These are phyloP conservation scores for Lepisosteus oculatus DNA, from an alignment of 2,113 vertebrate genomes.

Conservation along the genomic window DNA sequence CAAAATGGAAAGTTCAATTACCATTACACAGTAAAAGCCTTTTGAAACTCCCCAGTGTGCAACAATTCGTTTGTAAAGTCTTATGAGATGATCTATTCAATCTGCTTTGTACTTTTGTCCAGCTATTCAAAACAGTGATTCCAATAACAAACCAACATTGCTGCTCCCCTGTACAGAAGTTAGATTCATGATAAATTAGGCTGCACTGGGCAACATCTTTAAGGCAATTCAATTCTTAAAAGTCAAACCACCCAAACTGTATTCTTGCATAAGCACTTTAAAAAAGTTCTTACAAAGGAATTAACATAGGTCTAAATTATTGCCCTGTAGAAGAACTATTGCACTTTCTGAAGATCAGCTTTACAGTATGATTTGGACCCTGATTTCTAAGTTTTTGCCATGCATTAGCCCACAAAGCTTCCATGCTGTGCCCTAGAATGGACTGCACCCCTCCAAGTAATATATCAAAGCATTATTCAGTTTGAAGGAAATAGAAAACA, in stretches of 20 bases:
- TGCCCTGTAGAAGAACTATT: not conserved
- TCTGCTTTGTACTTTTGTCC: no score
- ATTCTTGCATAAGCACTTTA: not conserved
- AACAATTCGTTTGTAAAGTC: no score
- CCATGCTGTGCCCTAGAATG: conserved; percentile 4
- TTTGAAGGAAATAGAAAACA: not conserved
- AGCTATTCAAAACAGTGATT: no score
- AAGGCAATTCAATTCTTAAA: conserved; percentile 16
- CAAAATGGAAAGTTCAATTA: no score
- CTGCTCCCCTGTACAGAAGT: not conserved
- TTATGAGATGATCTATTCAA: no score
- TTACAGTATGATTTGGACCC: not conserved
- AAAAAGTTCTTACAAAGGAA: not conserved
- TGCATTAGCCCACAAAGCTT: not conserved
- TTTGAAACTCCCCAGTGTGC: no score
- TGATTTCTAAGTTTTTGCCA: not conserved
- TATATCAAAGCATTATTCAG: not conserved
- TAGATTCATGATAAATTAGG: conserved; percentile 12
- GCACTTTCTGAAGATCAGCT: not conserved
- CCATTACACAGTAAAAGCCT: no score
- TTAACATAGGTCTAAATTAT: not conserved
- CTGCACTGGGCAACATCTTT: conserved; percentile 28
- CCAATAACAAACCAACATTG: no score
- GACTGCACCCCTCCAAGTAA: not conserved
- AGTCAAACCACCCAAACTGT: not conserved